Percentiles rank a stretch among this genome's conserved stretches.
These are phyloP conservation scores for Brachypodius melanocephalos DNA, from an alignment of 2,113 vertebrate species.

Conservation along the genomic window DNA sequence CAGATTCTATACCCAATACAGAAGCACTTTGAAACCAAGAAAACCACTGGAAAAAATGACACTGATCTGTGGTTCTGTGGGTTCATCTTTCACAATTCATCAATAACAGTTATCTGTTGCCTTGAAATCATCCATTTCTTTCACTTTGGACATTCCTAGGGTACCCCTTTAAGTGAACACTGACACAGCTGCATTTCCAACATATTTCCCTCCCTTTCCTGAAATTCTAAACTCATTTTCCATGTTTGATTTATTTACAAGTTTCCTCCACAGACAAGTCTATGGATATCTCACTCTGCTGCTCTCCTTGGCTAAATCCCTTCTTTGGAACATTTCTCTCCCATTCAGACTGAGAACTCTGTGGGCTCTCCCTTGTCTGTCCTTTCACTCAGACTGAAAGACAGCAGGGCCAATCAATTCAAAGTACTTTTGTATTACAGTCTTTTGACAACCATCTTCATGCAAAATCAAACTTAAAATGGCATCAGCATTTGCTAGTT, in stretches of 20 bases:
- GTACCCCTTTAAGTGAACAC: background rate
- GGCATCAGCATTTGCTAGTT: background rate
- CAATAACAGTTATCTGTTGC: background rate
- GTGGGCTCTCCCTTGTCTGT: background rate
- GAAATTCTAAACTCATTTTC: background rate
- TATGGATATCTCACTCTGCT: background rate
- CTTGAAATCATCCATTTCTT: background rate
- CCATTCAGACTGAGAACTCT: background rate
- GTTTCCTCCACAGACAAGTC: background rate
- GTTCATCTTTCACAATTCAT: background rate
- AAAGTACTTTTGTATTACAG: background rate
- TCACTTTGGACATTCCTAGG: background rate
- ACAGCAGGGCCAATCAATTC: background rate
- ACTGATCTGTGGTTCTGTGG: background rate
- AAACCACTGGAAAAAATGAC: background rate
- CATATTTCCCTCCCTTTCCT: background rate
- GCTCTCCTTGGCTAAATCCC: background rate
- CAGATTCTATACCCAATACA: background rate
- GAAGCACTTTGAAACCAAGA: background rate
- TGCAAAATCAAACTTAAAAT: conserved; percentile 25
- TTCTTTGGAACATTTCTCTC: background rate
- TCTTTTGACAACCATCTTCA: background rate
- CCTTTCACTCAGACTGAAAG: background rate
- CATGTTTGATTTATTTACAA: background rate
- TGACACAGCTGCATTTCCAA: background rate